These are phyloP conservation scores for Brachyrhaphis roseni DNA, from an alignment of 2,797 vertebrate species.

Conservation along the genomic window DNA sequence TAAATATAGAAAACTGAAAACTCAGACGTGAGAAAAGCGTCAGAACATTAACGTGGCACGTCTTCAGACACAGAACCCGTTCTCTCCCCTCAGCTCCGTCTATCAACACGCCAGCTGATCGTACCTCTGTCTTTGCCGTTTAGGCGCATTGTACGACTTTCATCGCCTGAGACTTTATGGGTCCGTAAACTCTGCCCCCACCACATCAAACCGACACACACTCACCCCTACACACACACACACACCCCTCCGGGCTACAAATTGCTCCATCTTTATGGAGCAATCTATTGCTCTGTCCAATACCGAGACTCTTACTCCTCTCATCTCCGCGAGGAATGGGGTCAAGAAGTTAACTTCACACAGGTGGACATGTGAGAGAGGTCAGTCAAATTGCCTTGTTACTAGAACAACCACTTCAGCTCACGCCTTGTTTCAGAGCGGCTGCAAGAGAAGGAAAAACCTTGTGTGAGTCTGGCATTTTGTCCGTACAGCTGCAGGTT, in stretches of 20 bases:
- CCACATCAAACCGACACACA: conserved; percentile 30
- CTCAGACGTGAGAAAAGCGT: neutral
- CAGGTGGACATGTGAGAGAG: conserved; percentile 43
- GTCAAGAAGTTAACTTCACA: conserved; percentile 40
- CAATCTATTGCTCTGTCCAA: conserved; percentile 47
- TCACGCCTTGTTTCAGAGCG: conserved; percentile 3
- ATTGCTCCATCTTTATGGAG: conserved; percentile 58
- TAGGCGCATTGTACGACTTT: conserved; percentile 55
- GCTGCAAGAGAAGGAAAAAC: neutral
- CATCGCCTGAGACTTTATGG: conserved; percentile 63
- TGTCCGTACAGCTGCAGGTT: neutral
- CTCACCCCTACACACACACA: conserved; percentile 13
- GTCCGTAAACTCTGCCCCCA: conserved; percentile 61
- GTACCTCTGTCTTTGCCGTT: conserved; percentile 28
- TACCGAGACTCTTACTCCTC: conserved; percentile 16
- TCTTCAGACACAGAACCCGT: neutral
- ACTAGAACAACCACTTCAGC: conserved; percentile 9
- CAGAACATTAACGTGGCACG: neutral
- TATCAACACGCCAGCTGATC: conserved; percentile 40
- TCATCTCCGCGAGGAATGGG: conserved; percentile 37
- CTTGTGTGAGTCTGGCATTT: neutral
- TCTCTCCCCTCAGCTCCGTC: conserved; percentile 13
- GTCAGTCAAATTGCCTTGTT: conserved; percentile 26
- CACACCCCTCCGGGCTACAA: conserved; percentile 31
- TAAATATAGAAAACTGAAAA: neutral